Percentiles rank a stretch among this genome's conserved stretches.
phyloP scores from a whole-genome alignment of 2,113 vertebrate species.

The Cryptoleucopteryx plumbea region DNA sequence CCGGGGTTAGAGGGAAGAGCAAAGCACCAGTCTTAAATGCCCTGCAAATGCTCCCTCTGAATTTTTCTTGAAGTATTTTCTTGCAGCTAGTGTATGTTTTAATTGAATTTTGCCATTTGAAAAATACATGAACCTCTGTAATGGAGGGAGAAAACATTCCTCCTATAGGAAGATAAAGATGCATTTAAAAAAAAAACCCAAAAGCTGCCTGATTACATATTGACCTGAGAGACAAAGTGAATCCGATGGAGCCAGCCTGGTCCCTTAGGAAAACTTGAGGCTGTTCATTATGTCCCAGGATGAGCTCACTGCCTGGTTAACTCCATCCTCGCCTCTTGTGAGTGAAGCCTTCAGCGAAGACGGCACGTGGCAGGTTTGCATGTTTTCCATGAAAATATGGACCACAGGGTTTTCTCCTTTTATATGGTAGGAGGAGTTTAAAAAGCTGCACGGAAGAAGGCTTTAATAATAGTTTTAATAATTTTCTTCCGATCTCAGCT shows the following conservation, averaged over 20 bases:
- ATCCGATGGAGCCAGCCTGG: constrained; percentile 27
- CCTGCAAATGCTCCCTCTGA: neutral
- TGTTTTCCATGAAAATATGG: neutral
- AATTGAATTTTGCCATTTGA: neutral
- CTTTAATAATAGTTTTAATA: neutral
- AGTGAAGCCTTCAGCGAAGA: neutral
- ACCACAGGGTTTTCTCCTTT: neutral
- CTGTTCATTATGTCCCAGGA: neutral
- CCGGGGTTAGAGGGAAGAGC: neutral
- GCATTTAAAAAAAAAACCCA: neutral
- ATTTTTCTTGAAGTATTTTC: neutral
- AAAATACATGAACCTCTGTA: constrained; percentile 15
- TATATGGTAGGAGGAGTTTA: accelerated
- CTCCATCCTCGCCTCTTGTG: neutral
- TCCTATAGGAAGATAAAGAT: constrained; percentile 5
- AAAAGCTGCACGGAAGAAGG: neutral
- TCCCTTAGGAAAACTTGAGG: constrained; percentile 40
- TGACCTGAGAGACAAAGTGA: constrained; percentile 47
- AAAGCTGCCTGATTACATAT: constrained; percentile 12
- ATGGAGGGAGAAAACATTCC: neutral
- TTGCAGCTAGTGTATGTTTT: neutral
- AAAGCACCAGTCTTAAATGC: neutral
- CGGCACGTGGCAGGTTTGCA: accelerated
- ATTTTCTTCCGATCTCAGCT: neutral
- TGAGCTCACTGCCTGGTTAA: constrained; percentile 34